A percentile compares a stretch with the other conserved stretches of the same genome.
These are phyloP conservation scores for Cryptoprocta ferox DNA, from an alignment of 2,797 vertebrate species.

Conservation along the genomic window DNA sequence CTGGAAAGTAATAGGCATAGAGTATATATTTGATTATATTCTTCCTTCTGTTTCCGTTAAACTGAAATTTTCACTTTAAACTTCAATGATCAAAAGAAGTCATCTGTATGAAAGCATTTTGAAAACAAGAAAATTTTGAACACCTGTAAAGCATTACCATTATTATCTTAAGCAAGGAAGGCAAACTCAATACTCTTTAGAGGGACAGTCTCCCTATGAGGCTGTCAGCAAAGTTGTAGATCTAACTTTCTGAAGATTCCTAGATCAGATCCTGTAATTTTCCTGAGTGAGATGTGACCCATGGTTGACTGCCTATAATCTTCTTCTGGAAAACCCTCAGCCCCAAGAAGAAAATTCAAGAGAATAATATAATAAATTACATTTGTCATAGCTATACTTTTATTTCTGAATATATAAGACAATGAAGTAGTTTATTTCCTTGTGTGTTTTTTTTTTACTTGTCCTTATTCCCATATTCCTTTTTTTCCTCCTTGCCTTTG, in stretches of 20 bases:
- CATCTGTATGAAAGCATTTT: background rate
- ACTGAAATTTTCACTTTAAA: slow-evolving; percentile 11
- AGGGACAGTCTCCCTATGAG: background rate
- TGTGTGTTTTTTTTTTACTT: background rate
- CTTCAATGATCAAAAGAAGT: slow-evolving; percentile 19
- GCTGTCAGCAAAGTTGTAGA: background rate
- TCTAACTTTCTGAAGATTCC: background rate
- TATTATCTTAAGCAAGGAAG: background rate
- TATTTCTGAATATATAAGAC: background rate
- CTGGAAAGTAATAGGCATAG: background rate
- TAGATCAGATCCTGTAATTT: background rate
- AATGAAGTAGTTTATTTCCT: background rate
- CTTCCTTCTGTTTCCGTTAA: background rate
- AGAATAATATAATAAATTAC: slow-evolving; percentile 32
- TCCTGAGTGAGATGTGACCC: background rate
- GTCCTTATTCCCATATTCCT: background rate
- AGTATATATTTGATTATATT: slow-evolving; percentile 1
- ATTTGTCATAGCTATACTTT: background rate
- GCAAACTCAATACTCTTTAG: background rate
- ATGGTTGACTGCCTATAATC: background rate
- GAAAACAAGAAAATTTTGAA: background rate
- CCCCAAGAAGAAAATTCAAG: background rate
- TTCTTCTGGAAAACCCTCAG: background rate
- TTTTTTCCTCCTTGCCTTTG: background rate
- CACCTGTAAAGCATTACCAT: slow-evolving; percentile 1